Evolutionary conservation across 2,113 vertebrate genomes (phyloP).

Genomic region (Bufo gargarizans): DNA sequence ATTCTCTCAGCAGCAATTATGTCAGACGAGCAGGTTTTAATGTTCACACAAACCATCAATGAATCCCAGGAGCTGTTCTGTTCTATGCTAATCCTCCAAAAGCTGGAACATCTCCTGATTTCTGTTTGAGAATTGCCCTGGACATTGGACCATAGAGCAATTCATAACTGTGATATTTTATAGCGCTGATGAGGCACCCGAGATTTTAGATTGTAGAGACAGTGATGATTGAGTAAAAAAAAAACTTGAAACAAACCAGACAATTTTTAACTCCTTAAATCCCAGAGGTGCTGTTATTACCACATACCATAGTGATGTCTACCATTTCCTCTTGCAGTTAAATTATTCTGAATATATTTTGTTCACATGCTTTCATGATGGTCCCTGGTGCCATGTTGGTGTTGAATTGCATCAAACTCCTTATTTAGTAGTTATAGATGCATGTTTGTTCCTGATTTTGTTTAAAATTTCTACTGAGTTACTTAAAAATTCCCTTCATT

Average conservation of each 20-base stretch:
- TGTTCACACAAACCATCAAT: constrained; percentile 43
- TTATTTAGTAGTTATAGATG: neutral
- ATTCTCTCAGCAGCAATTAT: constrained; percentile 51
- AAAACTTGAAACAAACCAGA: constrained; percentile 48
- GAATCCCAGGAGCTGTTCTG: constrained; percentile 47
- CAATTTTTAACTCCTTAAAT: constrained; percentile 35
- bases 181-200: constrained; percentile 24
- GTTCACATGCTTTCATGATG: neutral
- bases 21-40: constrained; percentile 43
- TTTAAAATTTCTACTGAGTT: neutral
- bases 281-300: constrained; percentile 32
- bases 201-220: constrained; percentile 37
- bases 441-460: neutral
- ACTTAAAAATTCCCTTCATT: neutral
- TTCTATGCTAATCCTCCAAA: constrained; percentile 45
- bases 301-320: constrained; percentile 11
- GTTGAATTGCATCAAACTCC: neutral
- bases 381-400: neutral
- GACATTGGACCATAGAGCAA: constrained; percentile 5
- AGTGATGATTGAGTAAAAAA: constrained; percentile 46
- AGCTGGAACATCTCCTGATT: constrained; percentile 49
- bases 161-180: constrained; percentile 43
- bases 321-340: neutral
- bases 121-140: constrained; percentile 7
- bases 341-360: constrained; percentile 17